These are phyloP conservation scores for Ridgeia piscesae DNA, from an alignment of 1,140 invertebrate genomes.

Conservation along the genomic window DNA sequence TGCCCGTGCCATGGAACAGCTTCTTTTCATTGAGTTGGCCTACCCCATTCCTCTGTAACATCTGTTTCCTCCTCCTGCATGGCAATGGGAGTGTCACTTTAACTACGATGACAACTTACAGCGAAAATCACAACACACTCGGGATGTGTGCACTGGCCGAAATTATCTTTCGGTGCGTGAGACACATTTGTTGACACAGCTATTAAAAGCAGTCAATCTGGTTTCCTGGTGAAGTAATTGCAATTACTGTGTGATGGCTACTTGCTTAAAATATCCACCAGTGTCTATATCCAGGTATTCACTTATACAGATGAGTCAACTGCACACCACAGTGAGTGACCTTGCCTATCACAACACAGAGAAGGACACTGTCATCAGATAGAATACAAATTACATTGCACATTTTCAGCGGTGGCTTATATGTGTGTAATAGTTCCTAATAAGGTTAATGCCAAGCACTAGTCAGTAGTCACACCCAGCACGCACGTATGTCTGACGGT, in stretches of 20 bases:
- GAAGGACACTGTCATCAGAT: too few species aligned
- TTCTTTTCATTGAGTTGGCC: slow-evolving; percentile 30
- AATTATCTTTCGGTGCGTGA: neutral
- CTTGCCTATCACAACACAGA: too few species aligned
- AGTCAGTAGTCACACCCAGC: too few species aligned
- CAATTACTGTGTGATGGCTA: neutral
- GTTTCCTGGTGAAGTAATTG: neutral
- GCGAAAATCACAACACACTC: neutral
- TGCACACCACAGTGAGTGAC: too few species aligned
- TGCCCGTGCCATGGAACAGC: slow-evolving; percentile 48
- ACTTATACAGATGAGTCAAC: too few species aligned
- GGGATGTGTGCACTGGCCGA: neutral
- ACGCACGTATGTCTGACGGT: too few species aligned
- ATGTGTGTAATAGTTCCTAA: too few species aligned
- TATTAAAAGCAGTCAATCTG: neutral
- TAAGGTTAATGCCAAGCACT: too few species aligned
- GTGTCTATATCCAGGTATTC: neutral
- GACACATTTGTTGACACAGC: neutral
- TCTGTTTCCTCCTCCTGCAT: neutral
- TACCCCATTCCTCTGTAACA: neutral
- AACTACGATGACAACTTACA: neutral
- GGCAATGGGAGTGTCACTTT: neutral
- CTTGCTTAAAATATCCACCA: neutral
- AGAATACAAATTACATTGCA: too few species aligned
- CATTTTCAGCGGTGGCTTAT: too few species aligned